Evolutionary conservation across 2,888 invertebrate species (phyloP).

Genomic region (Hedychridium roseum): DNA sequence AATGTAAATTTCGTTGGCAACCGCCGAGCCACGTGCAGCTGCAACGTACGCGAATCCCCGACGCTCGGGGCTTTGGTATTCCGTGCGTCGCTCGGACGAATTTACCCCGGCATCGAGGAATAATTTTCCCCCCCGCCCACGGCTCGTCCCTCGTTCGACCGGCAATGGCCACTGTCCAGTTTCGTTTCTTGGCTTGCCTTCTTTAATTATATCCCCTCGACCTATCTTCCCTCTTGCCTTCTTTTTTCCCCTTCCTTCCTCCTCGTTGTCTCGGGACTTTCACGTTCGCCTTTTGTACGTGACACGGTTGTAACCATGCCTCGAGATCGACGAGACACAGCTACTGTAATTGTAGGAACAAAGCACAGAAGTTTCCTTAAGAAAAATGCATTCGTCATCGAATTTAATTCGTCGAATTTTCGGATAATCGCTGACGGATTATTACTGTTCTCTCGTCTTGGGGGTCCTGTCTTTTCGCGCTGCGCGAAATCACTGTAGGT

Average conservation of each 20-base stretch:
- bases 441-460: too few species aligned
- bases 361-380: not conserved
- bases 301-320: constrained; percentile 12
- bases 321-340: not conserved
- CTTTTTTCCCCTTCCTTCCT: constrained; percentile 9
- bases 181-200: constrained; percentile 38
- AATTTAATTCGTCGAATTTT: too few species aligned
- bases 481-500: too few species aligned
- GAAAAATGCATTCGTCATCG: constrained; percentile 3
- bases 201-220: constrained; percentile 36
- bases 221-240: too few species aligned
- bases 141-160: not conserved
- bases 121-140: constrained; percentile 28
- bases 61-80: constrained; percentile 35
- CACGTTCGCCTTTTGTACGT: constrained; percentile 32
- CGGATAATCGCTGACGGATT: too few species aligned
- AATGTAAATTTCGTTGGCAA: constrained; percentile 53
- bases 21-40: constrained; percentile 17
- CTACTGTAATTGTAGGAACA: not conserved
- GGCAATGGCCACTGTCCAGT: constrained; percentile 45
- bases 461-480: too few species aligned
- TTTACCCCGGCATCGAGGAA: constrained; percentile 27
- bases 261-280: constrained; percentile 15
- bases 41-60: constrained; percentile 8
- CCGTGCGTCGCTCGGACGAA: constrained; percentile 28